Base-by-base conservation (phyloP, 2,888 invertebrate genomes). In the Diaphora mendica region DNA sequence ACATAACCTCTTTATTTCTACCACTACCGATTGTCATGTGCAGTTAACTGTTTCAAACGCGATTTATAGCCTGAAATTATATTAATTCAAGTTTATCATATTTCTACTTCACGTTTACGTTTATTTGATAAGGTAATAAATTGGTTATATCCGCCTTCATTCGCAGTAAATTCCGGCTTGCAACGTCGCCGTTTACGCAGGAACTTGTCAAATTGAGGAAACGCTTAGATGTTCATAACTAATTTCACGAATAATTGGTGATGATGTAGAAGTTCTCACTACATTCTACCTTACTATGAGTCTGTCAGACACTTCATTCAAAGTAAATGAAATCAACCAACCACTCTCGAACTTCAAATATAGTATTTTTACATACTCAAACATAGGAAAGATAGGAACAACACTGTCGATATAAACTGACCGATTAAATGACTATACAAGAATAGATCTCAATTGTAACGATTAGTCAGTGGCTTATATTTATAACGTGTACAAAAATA, bases 71-170 rank as follows among this genome's bases (percentile, higher is more conserved):
- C 20, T 55, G 44, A 64, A 70, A 48, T 64, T 64, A 20, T 64
- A 71, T 73, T 30, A 62, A 72, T 76, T 74, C 35, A 78, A 75
- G 70, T 68, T 71, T 69, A 64, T 72, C 55, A 71, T 72, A 73
- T 79, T 77, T 67, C 70, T 72, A 62, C 64, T 72, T 64, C 42
- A 64, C 78, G 48, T 77, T 78, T 68, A 77, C 48, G 78, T 79
- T 75, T 76, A 82, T 81, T 82, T 76, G 70, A 79, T 79, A 79
- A 79, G 78, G 74, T 79, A 79, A 78, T 69, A 82, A 85, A 86
- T 87, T 86, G 83, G 76, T 83, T 74, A 84, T 79, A 84, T 84
- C 84, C 81, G 68, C n/a, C 64, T 30, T 59, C 68, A 64, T 76
- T 74, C 76, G 70, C 70, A 75, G 62, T 78, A 78, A 79, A 81